phyloP scores from a whole-genome alignment of 2,113 vertebrate genomes.

The Elephantulus edwardii region DNA sequence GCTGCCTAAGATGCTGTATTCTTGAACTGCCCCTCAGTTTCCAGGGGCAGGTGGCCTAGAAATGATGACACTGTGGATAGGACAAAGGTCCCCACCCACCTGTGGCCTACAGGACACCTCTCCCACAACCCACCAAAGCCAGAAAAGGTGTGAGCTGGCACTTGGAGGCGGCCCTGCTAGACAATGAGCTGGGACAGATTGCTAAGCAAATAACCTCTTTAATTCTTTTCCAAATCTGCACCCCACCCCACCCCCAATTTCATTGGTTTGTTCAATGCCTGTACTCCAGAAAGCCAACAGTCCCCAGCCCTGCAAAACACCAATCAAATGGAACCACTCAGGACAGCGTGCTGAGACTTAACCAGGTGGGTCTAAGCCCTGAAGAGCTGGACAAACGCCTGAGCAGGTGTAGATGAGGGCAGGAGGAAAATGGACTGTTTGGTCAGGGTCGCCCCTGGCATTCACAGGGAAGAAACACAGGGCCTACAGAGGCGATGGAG shows the following conservation, averaged over 20 bases:
- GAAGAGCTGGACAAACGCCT: not conserved
- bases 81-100: not conserved
- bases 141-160: not conserved
- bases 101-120: not conserved
- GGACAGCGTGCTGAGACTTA: not conserved
- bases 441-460: not conserved
- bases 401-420: not conserved
- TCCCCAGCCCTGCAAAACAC: not conserved
- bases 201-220: not conserved
- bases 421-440: not conserved
- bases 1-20: not conserved
- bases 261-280: slow-evolving; percentile 38
- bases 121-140: not conserved
- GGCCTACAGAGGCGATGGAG: no score
- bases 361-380: not conserved
- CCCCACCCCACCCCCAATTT: slow-evolving; percentile 56
- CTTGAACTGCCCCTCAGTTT: not conserved
- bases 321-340: slow-evolving; percentile 1
- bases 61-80: not conserved
- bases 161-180: not conserved
- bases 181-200: not conserved
- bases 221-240: not conserved
- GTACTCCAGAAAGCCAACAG: not conserved
- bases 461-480: not conserved
- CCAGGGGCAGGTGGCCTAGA: not conserved